Percentiles rank a stretch among this genome's conserved stretches.
These are phyloP conservation scores for Arge pagana DNA, from an alignment of 2,888 invertebrate species.

Conservation along the genomic window DNA sequence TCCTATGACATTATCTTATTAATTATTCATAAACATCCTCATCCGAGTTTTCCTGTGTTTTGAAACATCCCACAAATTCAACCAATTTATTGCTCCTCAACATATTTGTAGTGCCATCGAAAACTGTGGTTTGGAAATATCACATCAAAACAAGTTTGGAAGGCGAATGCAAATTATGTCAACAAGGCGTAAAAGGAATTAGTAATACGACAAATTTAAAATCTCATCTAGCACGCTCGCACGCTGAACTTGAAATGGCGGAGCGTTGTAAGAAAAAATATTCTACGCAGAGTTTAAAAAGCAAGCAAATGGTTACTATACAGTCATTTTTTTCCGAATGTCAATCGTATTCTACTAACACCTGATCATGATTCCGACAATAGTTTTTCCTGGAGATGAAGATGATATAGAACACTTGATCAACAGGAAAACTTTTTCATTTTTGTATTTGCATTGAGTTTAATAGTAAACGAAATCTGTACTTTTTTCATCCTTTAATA, in stretches of 20 bases:
- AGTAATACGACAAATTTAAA: not conserved
- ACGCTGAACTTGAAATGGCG: not conserved
- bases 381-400: not conserved
- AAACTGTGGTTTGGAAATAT: not conserved
- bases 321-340: not conserved
- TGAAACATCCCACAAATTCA: no score
- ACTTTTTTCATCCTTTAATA: no score
- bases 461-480: no score
- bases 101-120: not conserved
- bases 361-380: not conserved
- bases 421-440: no score
- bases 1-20: not conserved
- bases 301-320: not conserved
- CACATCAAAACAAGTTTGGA: not conserved
- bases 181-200: not conserved
- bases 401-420: not conserved
- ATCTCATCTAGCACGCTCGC: not conserved
- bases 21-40: not conserved
- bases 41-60: not conserved
- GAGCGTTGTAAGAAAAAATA: not conserved
- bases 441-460: no score
- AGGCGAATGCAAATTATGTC: conserved; percentile 1
- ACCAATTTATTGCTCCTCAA: not conserved
- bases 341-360: not conserved
- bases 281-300: not conserved